Conservation (phyloP, 2,113 vertebrate species). For the Sula dactylatra region DNA sequence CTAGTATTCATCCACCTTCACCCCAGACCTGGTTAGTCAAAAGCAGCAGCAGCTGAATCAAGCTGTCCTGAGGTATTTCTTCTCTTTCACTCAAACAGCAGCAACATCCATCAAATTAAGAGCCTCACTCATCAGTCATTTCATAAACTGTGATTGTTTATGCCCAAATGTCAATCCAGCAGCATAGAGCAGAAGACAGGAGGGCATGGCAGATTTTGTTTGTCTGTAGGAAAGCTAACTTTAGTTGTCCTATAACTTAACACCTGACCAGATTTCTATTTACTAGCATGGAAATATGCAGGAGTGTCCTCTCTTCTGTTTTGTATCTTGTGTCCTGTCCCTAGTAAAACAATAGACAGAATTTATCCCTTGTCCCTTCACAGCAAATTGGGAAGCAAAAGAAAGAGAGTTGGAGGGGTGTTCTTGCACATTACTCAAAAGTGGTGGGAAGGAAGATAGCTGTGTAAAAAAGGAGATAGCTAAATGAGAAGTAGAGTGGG, state of each 20-base stretch:
- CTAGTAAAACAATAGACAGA: neutral
- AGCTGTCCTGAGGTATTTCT: neutral
- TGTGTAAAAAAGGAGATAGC: neutral
- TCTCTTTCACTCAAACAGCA: neutral
- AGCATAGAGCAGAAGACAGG: neutral
- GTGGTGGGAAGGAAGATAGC: neutral
- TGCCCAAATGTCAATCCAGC: neutral
- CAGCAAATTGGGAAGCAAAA: neutral
- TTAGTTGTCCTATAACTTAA: neutral
- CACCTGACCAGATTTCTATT: neutral
- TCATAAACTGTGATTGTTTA: neutral
- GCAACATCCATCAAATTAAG: neutral
- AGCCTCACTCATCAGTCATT: neutral
- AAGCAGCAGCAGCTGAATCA: neutral
- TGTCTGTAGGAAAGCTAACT: neutral
- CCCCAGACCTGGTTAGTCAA: neutral
- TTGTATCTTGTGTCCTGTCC: neutral
- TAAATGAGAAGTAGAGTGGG: neutral
- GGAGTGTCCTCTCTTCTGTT: neutral
- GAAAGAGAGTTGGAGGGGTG: neutral
- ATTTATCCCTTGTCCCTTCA: neutral
- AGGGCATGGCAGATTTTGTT: neutral
- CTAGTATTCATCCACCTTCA: neutral
- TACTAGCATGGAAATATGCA: neutral
- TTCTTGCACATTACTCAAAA: neutral